Conservation (phyloP, 2,888 invertebrate species). For the Parnassius smintheus region DNA sequence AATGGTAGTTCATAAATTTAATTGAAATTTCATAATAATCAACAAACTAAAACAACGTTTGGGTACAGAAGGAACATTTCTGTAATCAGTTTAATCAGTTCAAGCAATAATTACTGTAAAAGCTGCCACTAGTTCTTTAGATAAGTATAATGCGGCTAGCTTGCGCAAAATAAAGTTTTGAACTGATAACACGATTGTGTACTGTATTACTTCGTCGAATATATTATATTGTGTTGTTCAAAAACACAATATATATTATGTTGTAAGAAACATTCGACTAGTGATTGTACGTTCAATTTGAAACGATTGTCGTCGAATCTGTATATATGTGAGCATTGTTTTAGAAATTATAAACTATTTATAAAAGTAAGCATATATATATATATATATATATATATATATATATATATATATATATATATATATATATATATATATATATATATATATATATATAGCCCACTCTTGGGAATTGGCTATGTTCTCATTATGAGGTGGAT, state of each 20-base stretch:
- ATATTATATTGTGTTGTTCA: not conserved
- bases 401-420: too few species aligned
- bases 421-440: too few species aligned
- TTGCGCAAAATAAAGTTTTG: too few species aligned
- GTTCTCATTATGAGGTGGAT: too few species aligned
- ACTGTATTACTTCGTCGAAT: not conserved
- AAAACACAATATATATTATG: not conserved
- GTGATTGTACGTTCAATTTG: not conserved
- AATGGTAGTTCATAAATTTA: not conserved
- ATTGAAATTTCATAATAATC: not conserved
- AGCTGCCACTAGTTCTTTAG: not conserved
- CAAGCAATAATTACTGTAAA: too few species aligned
- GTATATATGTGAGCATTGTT: slow-evolving; percentile 9
- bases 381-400: too few species aligned
- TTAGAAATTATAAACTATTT: slow-evolving; percentile 4
- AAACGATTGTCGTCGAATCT: not conserved
- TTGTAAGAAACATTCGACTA: slow-evolving; percentile 1
- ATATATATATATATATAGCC: not conserved
- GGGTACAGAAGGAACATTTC: too few species aligned
- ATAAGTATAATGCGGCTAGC: not conserved
- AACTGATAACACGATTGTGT: too few species aligned
- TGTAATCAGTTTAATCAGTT: too few species aligned
- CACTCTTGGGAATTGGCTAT: too few species aligned
- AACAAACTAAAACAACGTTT: not conserved
- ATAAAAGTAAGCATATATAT: not conserved